Percentiles rank a stretch among this genome's conserved stretches.
Conservation (phyloP, 2,113 vertebrate species). For the Machaerirhynchus nigripectus region DNA sequence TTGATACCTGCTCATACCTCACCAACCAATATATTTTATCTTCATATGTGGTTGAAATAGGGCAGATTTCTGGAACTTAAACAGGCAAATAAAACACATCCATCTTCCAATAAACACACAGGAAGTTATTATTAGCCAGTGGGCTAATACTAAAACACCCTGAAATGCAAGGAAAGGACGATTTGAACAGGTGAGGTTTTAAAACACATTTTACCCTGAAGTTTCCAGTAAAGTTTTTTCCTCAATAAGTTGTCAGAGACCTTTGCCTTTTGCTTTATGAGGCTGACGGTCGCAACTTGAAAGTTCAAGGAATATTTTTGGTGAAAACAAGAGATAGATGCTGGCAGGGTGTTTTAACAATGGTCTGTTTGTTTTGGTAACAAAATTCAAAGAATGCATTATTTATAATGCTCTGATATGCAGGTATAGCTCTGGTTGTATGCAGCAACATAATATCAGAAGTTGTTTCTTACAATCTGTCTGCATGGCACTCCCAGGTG, state of each 20-base stretch:
- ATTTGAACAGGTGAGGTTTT: slow-evolving; percentile 56
- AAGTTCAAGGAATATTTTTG: slow-evolving; percentile 39
- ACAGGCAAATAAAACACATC: slow-evolving; percentile 75
- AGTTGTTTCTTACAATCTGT: neutral
- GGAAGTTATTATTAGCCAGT: slow-evolving; percentile 70
- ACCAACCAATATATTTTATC: slow-evolving; percentile 73
- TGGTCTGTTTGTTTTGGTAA: slow-evolving; percentile 48
- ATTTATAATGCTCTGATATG: slow-evolving; percentile 36
- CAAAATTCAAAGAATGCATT: slow-evolving; percentile 28
- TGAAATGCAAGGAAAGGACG: slow-evolving; percentile 33
- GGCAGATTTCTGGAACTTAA: slow-evolving; percentile 75
- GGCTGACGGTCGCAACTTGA: slow-evolving; percentile 19
- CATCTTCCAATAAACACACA: slow-evolving; percentile 72
- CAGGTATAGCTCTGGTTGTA: neutral
- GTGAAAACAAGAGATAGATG: slow-evolving; percentile 11
- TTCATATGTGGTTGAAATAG: slow-evolving; percentile 75
- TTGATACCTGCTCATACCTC: slow-evolving; percentile 70
- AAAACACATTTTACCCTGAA: neutral
- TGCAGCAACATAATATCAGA: neutral
- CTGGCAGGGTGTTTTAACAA: slow-evolving; percentile 14
- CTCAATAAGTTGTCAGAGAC: neutral
- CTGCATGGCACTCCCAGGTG: neutral
- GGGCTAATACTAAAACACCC: slow-evolving; percentile 46
- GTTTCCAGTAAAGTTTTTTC: neutral
- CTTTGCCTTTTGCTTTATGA: slow-evolving; percentile 17